Evolutionary conservation across 2,888 invertebrate genomes (phyloP).

Genomic region (Oxycera nigricornis): DNA sequence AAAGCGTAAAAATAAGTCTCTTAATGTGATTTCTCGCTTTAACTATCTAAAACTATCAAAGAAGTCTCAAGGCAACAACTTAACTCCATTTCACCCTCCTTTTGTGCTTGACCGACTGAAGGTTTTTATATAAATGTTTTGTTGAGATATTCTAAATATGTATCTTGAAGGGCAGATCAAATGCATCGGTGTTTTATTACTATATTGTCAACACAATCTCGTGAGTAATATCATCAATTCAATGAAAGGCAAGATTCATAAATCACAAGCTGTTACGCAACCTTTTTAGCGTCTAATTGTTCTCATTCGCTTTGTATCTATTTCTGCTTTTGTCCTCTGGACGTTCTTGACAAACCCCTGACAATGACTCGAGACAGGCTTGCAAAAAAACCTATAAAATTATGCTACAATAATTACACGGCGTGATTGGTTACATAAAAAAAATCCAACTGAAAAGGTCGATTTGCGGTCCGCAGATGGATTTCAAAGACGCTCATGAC

Average conservation of each 20-base stretch:
- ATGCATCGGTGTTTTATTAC: too few species aligned
- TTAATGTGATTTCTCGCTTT: too few species aligned
- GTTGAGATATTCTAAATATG: too few species aligned
- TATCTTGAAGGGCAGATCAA: too few species aligned
- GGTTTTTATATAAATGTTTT: too few species aligned
- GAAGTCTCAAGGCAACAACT: too few species aligned
- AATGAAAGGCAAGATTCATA: not conserved
- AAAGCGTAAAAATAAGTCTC: too few species aligned
- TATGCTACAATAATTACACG: not conserved
- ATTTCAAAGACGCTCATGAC: not conserved
- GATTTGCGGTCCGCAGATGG: not conserved
- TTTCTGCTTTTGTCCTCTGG: not conserved
- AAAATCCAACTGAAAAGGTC: not conserved
- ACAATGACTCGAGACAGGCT: not conserved
- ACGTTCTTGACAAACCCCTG: not conserved
- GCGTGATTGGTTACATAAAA: not conserved
- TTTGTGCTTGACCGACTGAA: too few species aligned
- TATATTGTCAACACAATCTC: not conserved
- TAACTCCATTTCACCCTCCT: too few species aligned
- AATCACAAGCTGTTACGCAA: conserved; percentile 3
- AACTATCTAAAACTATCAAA: too few species aligned
- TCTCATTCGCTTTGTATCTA: not conserved
- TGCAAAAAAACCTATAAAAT: not conserved
- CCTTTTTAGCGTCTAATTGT: not conserved
- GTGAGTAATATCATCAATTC: not conserved